Evolutionary conservation across 2,797 vertebrate species (phyloP), one percentile per base, ranked within the genome.

Genomic region (Dicrostonyx torquatus): DNA sequence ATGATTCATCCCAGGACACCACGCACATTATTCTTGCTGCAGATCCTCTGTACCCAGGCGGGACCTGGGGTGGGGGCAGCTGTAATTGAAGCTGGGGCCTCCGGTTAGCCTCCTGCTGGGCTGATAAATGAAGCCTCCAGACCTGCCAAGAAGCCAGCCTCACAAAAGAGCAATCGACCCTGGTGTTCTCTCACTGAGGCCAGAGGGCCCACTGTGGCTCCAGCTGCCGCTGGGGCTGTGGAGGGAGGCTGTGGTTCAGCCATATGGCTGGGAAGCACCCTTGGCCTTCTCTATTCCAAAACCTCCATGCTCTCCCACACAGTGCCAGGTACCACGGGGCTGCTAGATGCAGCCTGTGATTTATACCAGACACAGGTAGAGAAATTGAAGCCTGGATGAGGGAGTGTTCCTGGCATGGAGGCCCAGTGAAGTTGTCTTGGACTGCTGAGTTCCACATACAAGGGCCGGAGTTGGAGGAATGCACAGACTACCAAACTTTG

Each of bases 1-100:
- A 13, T 96, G 95, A 94, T 55, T 96, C 97, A 96, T 95, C 40
- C 8, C 0, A 4, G 48, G 90, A 22, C 82, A 8, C 55, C 0
- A 4, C 4, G 1, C 45, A 2, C 26, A 3, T 64, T 68, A 72
- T 93, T 96, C 89, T 72, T 82, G 89, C 90, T 5, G 53, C 2
- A 50, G 94, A 29, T 85, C 60, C 94, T 73, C 95, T 3, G 34
- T 24, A 91, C 89, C 90, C 6, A 11, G 86, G 86, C 0, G 0
- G 45, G 22, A 73, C 40, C 6, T 9, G 43, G 48, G 53, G 20
- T 34, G 48, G 76, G 90, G 87, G 94, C 1, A 75, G 82, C 76
- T 6, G 45, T 79, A 31, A 86, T 62, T 31, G 95, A 72, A 0
- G 4, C 55, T 2, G 26, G 80, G 94, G 66, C 77, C 85, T 62